Percentiles rank a stretch among this genome's conserved stretches.
phyloP scores from a whole-genome alignment of 2,113 vertebrate species.

The Pelecanus crispus region DNA sequence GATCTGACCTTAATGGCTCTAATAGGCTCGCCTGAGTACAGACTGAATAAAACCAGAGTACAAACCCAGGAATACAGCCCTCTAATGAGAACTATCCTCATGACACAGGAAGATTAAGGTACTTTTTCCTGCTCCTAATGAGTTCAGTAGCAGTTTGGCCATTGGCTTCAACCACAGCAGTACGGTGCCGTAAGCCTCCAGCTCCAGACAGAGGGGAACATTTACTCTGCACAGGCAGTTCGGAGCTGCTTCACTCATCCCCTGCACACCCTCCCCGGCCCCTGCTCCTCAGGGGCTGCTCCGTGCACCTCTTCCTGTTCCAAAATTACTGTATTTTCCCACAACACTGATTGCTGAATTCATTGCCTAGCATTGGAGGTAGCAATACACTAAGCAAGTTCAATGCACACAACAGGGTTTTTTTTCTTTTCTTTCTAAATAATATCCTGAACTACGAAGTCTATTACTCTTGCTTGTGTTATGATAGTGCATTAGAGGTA shows the following conservation, averaged over 20 bases:
- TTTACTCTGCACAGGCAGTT: not conserved
- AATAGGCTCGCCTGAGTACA: not conserved
- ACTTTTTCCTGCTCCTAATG: not conserved
- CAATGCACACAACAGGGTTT: not conserved
- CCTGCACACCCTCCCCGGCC: too few relatives aligned
- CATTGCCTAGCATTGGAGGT: not conserved
- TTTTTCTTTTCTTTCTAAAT: not conserved
- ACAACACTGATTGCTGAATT: not conserved
- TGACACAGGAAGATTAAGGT: not conserved
- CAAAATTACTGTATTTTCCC: not conserved
- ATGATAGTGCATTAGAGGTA: not conserved
- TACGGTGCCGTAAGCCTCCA: rapidly evolving
- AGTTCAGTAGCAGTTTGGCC: not conserved
- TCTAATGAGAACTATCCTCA: not conserved
- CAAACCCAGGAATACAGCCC: not conserved
- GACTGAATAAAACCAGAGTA: not conserved
- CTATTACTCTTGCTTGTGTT: not conserved
- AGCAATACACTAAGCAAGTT: not conserved
- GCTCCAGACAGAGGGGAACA: rapidly evolving
- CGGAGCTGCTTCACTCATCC: not conserved
- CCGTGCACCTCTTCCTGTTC: not conserved
- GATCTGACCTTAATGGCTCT: not conserved
- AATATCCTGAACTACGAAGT: not conserved
- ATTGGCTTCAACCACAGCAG: not conserved
- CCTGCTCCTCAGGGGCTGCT: not conserved